phyloP scores from a whole-genome alignment of 2,888 invertebrate genomes.

The Smittia sp. region DNA sequence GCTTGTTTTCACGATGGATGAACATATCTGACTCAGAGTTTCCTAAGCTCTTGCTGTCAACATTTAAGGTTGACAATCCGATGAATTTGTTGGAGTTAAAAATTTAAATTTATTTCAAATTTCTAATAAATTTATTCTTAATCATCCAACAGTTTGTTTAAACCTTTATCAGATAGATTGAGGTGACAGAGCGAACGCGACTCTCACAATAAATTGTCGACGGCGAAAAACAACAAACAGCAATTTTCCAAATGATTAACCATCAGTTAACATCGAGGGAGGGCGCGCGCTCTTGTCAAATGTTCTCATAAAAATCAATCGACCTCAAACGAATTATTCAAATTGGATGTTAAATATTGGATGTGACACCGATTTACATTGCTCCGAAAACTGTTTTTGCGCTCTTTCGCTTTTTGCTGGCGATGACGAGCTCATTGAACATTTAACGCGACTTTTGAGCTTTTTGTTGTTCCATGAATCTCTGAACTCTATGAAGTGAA shows the following conservation, averaged over 20 bases:
- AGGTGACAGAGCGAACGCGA: not conserved
- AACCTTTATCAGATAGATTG: not conserved
- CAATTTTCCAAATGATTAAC: slow-evolving; percentile 41
- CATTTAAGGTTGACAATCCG: no score
- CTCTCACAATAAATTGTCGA: not conserved
- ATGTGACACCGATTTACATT: slow-evolving; percentile 14
- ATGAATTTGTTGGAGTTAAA: no score
- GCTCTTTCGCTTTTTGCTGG: not conserved
- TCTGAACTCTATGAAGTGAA: no score
- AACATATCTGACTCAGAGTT: no score
- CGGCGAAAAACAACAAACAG: slow-evolving; percentile 21
- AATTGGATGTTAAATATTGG: slow-evolving; percentile 32
- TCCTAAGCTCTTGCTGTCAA: no score
- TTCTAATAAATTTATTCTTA: no score
- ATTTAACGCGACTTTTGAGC: no score
- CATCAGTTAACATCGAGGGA: not conserved
- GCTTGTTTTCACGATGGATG: no score
- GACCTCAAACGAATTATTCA: slow-evolving; percentile 38
- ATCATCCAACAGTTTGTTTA: no score
- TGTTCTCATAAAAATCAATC: slow-evolving; percentile 33
- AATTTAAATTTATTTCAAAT: no score
- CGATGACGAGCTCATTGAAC: not conserved
- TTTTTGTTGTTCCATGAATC: no score
- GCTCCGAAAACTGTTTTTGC: no score
- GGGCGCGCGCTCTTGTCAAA: slow-evolving; percentile 11